Percentiles rank a stretch among this genome's conserved stretches.
Evolutionary conservation across 2,797 vertebrate genomes (phyloP).

Genomic region (Artibeus jamaicensis): DNA sequence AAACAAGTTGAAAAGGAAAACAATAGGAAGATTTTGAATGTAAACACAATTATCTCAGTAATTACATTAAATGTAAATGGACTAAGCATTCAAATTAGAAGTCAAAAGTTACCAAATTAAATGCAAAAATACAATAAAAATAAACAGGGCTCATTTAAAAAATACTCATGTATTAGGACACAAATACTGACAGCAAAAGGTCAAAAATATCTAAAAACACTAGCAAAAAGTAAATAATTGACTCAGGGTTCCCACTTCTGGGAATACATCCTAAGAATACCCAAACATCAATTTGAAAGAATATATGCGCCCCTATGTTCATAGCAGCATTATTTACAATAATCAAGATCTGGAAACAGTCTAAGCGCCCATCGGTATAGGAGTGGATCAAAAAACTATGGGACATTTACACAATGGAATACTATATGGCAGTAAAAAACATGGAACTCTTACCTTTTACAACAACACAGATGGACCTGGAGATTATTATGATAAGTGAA

Average conservation of each 20-base stretch:
- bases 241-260: no score
- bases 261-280: neutral
- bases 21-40: neutral
- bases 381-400: neutral
- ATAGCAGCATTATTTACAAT: neutral
- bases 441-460: neutral
- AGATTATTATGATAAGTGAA: neutral
- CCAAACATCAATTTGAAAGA: neutral
- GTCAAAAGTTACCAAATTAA: neutral
- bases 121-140: neutral
- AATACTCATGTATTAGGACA: neutral
- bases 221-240: neutral
- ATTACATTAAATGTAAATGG: neutral
- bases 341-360: neutral
- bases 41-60: neutral
- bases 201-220: neutral
- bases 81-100: constrained; percentile 1
- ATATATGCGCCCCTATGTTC: neutral
- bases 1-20: neutral
- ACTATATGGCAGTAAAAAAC: neutral
- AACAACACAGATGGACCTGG: neutral
- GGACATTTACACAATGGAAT: neutral
- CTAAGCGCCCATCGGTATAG: neutral
- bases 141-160: neutral
- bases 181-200: neutral